Base-by-base conservation (phyloP, 2,797 vertebrate species). In the Oryzias dopingdopingensis region DNA sequence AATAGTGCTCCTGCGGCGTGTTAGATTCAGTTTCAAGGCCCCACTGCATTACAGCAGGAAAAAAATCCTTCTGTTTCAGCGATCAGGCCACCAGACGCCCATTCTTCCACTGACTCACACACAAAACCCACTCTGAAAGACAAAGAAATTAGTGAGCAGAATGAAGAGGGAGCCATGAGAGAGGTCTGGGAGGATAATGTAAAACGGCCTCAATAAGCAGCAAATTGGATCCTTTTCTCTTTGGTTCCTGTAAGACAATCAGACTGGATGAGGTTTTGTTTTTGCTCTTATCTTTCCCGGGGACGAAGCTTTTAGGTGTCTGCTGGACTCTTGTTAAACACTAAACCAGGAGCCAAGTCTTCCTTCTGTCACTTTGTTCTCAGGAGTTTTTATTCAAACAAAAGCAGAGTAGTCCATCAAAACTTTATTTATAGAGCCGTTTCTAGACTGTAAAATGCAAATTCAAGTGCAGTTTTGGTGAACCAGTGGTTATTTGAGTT, bases 141-240 rank as follows among this genome's bases (percentile, higher is more conserved):
- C 59, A 70, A 65, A 62, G 64, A 68, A 58, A 74, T 76, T 55
- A 77, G 69, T 4, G 7, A 49, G 46, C 32, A 49, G 55, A 62
- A 55, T 26, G 50, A 60, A 52, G 64, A 52, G 50, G 45, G 51
- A 74, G 70, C 52, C 51, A 16, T 32, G n/a, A 37, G 49, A 65
- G 52, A 42, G 50, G 65, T 80, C 61, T 42, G 5, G 51, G 54
- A 78, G 59, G 66, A 60, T 69, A 69, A 77, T 76, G 59, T 72
- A 76, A 77, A 80, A 71, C 61, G 52, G 65, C 56, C 74, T 73
- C 72, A 83, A 72, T 70, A 77, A 80, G 84, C 70, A 63, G 54
- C 59, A 75, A 82, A 86, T 79, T 71, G 77, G 76, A 82, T 84
- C 66, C 59, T 20, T 78, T 50, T 75, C 59, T 65, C 51, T 52